Evolutionary conservation across 2,797 vertebrate genomes (phyloP), one percentile per base, ranked within the genome.

Genomic region (Acanthiza pusilla): DNA sequence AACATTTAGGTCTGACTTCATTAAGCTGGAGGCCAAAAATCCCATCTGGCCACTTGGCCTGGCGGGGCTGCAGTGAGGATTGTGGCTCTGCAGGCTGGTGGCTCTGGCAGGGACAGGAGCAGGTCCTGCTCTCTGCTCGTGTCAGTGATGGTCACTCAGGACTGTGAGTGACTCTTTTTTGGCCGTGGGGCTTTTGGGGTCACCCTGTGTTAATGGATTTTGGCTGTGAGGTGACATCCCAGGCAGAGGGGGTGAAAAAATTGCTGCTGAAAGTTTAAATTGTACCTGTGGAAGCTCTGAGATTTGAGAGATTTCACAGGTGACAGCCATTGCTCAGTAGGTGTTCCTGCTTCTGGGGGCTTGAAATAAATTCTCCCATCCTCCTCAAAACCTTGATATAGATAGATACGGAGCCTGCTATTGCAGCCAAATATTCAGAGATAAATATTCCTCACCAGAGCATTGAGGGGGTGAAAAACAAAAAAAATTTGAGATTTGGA

Each of bases 1-100:
- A 55, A 67, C 57, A 58, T 58, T 84, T 38, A 36, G 74, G 38
- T 86, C 77, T 91, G 77, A 65, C 34, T 90, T 67, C 22, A 29
- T 36, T 10, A 16, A 1, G 1, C 48, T 57, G 74, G 58, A 90
- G 79, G 95, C 87, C 94, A 96, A 73, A 68, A 92, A 65, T 85
- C 76, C 93, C 94, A 91, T 95, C 91, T 97, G 94, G 75, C 34
- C 13, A 1, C 74, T 88, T 9, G 4, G 43, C 68, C 68, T 91
- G 0, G 2, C 54, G 55, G 48, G 47, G 80, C 71, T 87, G 74
- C 81, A 27, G 55, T 0, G 17, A 63, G 88, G 74, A 58, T 11
- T 10, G 73, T 50, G 47, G 70, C n/a, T 63, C 65, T 88, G 60
- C 38, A 53, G 77, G 16, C 34, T 34, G 79, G n/a, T 26, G 81